These are phyloP conservation scores for Fragum whitleyi DNA, from an alignment of 2,888 invertebrate species.

Conservation along the genomic window DNA sequence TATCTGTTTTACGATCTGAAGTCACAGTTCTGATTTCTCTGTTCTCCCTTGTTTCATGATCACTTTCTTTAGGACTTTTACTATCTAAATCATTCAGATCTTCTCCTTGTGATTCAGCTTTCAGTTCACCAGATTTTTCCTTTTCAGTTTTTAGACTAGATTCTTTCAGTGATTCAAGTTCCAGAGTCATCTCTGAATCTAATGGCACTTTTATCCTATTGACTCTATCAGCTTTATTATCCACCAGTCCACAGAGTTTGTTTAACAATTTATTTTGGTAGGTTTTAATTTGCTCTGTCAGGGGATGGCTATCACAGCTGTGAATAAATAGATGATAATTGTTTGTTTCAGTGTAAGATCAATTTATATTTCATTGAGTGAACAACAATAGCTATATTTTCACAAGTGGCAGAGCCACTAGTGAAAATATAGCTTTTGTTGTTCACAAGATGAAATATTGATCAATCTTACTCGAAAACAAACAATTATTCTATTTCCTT, in stretches of 20 bases:
- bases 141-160: neutral
- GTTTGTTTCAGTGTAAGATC: too few relatives aligned
- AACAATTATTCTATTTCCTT: too few relatives aligned
- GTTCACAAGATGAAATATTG: too few relatives aligned
- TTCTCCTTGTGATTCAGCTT: neutral
- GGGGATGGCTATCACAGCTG: constrained; percentile 81
- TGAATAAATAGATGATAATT: too few relatives aligned
- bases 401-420: too few relatives aligned
- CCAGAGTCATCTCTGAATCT: constrained; percentile 48
- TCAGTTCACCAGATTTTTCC: neutral
- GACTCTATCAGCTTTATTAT: constrained; percentile 63
- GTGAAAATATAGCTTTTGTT: too few relatives aligned
- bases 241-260: constrained; percentile 73
- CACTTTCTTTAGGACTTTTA: constrained; percentile 27
- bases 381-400: too few relatives aligned
- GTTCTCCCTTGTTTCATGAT: constrained; percentile 18
- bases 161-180: constrained; percentile 2
- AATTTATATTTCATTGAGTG: too few relatives aligned
- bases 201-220: constrained; percentile 73
- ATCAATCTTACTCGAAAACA: too few relatives aligned
- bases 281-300: constrained; percentile 75
- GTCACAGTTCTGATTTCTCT: neutral
- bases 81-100: neutral
- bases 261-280: constrained; percentile 77
- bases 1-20: neutral